Base-by-base conservation (phyloP, 1,140 invertebrate species). In the Geopemphigus sp. region DNA sequence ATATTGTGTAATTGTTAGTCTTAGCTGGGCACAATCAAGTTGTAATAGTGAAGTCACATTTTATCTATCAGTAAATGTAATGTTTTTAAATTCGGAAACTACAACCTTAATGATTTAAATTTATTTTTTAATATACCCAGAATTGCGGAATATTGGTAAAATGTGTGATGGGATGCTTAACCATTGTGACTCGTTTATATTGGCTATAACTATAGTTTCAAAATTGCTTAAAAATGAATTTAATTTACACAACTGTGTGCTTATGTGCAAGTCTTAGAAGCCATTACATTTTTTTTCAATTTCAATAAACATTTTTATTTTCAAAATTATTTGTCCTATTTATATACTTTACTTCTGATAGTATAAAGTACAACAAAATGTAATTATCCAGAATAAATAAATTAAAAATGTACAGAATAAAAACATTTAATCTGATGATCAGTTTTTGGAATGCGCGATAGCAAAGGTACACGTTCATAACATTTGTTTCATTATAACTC, bases 341-440 rank as follows among this genome's bases (percentile, higher is more conserved):
- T 29, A 26, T 19, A 53, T 29, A 54, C 14, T 54, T 29, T 32
- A 73, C 19, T 22, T 39, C 45, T 11, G 1, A 53, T 57, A 39
- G 24, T 59, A 24, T 24, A 24, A 74, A 57, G 59, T 61, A 78
- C 39, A 78, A 61, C 22, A 50, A 76, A 78, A 76, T 57, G 56
- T 14, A 76, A 47, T 61, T 11, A 47, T 63, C 22, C 39, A 78
- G 54, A 59, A 53, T 47, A 63, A 78, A 12, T 61, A 14, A 78
- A 76, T 59, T 29, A 54, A 78, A 45, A 76, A 63, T 63, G 10
- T 61, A 61, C 32, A 78, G 14, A 47, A 57, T 76, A 59, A 78
- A 78, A 22, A 45, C 22, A 39, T 56, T 63, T 22, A 63, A n/a
- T 78, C 19, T 17, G n/a, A 57, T 57, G 29, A 50, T 14, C 47